phyloP scores from a whole-genome alignment of 2,113 vertebrate genomes.

The Sclerurus mexicanus region DNA sequence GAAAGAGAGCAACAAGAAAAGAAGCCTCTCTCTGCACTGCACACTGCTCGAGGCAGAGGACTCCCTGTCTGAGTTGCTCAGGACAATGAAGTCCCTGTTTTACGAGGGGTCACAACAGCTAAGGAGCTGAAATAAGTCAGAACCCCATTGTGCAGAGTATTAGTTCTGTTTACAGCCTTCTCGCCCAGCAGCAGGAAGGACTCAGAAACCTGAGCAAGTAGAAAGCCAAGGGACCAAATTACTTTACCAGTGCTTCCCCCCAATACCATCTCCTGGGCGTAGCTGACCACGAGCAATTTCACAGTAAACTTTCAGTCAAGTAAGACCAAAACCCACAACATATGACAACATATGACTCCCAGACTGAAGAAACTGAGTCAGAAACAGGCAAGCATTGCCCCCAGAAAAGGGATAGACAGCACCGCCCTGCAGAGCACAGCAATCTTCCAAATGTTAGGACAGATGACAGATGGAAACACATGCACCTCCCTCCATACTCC shows the following conservation, averaged over 20 bases:
- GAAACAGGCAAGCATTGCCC: background rate
- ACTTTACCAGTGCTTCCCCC: background rate
- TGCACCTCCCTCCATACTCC: background rate
- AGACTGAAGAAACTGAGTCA: background rate
- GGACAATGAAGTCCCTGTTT: slow-evolving; percentile 78
- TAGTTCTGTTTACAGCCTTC: slow-evolving; percentile 31
- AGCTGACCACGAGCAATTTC: background rate
- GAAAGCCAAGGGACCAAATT: background rate
- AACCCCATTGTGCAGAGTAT: slow-evolving; percentile 53
- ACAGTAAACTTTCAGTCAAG: background rate
- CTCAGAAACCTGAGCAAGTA: slow-evolving; percentile 3
- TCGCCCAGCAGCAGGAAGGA: background rate
- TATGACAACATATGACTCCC: background rate
- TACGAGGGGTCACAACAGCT: slow-evolving; percentile 61
- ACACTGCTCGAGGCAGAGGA: slow-evolving; percentile 69
- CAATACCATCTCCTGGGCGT: background rate
- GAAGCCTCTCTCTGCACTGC: slow-evolving; percentile 40
- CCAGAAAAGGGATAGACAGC: background rate
- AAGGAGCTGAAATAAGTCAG: slow-evolving; percentile 68
- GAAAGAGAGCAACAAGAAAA: slow-evolving; percentile 61
- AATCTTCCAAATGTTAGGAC: background rate
- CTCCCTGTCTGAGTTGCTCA: slow-evolving; percentile 50
- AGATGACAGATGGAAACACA: slow-evolving; percentile 1
- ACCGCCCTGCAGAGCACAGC: background rate
- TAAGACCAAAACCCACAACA: background rate